Evolutionary conservation across 2,888 invertebrate genomes (phyloP), one percentile per base, ranked within the genome.

Genomic region (Sisyra nigra): DNA sequence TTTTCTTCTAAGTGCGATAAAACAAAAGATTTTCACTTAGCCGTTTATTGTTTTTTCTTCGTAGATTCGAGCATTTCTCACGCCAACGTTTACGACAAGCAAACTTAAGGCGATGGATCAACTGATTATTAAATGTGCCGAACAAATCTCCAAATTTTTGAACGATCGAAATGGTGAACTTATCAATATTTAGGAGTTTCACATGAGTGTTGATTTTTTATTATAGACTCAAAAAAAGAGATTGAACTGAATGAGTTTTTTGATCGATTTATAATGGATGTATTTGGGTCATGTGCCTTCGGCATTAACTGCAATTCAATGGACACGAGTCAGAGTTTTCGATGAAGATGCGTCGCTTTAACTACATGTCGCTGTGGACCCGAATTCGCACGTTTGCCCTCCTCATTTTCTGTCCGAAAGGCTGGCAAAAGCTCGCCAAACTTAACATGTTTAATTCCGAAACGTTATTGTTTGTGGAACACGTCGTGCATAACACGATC

Each of bases 251-350:
- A 63, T 50, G 63, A 65, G 30, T 42, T 63, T 6, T 54, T 61
- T 19, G 60, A 62, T 0, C 57, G 63, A 3, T 69, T 58, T 47
- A 66, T 68, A 2, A 65, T 65, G 7, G 69, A 71, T 49, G 65
- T 69, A 0, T 67, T 70, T 36, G 65, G 67, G 1, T 57, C 56
- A 1, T 63, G 65, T 49, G 66, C 65, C 8, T 69, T 69, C 49
- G 69, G 68, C 1, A 54, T 68, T 5, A 62, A 66, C 10, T 61
- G 63, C 46, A 63, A 67, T 46, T 62, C 62, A 36, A 49, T 55
- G 9, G 52, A 66, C 51, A 58, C 1, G 46, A 61, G 32, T 56
- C 62, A 0, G 55, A 58, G 24, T 65, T 65, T 48, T 54, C 57
- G 10, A 15, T 40, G 31, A 51, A 41, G 47, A 18, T 40, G 9